phyloP scores from a whole-genome alignment of 2,797 vertebrate species.

The Chromis chromis region DNA sequence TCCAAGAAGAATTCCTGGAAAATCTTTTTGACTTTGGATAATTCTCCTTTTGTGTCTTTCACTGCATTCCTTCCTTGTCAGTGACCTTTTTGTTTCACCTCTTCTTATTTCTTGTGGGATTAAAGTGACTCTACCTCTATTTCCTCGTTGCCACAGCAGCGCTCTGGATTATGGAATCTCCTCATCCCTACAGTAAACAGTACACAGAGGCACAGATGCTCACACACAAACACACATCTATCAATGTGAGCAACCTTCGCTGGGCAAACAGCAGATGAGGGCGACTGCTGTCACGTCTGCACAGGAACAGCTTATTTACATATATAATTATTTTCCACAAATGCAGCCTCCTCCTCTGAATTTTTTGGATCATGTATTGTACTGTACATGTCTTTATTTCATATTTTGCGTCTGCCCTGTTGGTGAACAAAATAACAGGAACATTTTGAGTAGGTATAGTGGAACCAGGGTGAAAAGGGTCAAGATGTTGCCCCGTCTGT shows the following conservation, averaged over 20 bases:
- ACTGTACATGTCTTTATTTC: neutral
- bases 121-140: slow-evolving; percentile 55
- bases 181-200: slow-evolving; percentile 75
- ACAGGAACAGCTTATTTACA: slow-evolving; percentile 47
- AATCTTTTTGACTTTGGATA: slow-evolving; percentile 39
- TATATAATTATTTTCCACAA: slow-evolving; percentile 7
- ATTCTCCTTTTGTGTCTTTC: slow-evolving; percentile 37
- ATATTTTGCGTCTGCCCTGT: neutral
- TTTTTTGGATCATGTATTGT: neutral
- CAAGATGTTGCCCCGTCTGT: slow-evolving; percentile 42
- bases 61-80: slow-evolving; percentile 19
- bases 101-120: slow-evolving; percentile 62
- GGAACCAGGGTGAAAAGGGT: slow-evolving; percentile 36
- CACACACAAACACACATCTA: slow-evolving; percentile 66
- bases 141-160: slow-evolving; percentile 71
- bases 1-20: slow-evolving; percentile 14
- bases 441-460: neutral
- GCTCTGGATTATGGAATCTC: slow-evolving; percentile 71
- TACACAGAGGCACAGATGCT: slow-evolving; percentile 66
- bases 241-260: slow-evolving; percentile 62
- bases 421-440: neutral
- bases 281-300: slow-evolving; percentile 44
- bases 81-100: slow-evolving; percentile 62
- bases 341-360: neutral
- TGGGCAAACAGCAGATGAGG: slow-evolving; percentile 68